These are phyloP conservation scores for Menidia menidia DNA, from an alignment of 2,797 vertebrate species.

Conservation along the genomic window DNA sequence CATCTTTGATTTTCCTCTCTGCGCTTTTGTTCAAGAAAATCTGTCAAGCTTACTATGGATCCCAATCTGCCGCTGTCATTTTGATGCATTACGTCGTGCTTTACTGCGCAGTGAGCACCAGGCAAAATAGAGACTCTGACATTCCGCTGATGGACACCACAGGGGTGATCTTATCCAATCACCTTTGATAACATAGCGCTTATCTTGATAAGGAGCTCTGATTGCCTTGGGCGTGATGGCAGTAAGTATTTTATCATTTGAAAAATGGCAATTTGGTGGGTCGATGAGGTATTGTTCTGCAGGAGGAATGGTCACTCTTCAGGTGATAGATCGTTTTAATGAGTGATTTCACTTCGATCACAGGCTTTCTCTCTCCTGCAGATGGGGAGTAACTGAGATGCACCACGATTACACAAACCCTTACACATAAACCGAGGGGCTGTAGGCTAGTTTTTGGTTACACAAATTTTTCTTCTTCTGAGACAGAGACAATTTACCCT, in stretches of 20 bases:
- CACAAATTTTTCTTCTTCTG: too few relatives aligned
- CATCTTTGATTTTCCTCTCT: slow-evolving; percentile 21
- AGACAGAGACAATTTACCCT: too few relatives aligned
- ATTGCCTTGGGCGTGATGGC: slow-evolving; percentile 12
- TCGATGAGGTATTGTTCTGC: slow-evolving; percentile 49
- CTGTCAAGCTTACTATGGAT: slow-evolving; percentile 20
- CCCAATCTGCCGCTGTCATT: slow-evolving; percentile 41
- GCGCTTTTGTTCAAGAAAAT: slow-evolving; percentile 26
- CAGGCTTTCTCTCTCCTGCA: slow-evolving; percentile 42
- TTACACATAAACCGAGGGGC: neutral
- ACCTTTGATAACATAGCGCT: slow-evolving; percentile 25
- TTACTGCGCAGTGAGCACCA: slow-evolving; percentile 49
- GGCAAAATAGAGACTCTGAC: slow-evolving; percentile 28
- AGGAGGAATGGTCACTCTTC: slow-evolving; percentile 33
- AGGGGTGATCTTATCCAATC: slow-evolving; percentile 17
- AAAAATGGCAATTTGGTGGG: slow-evolving; percentile 12
- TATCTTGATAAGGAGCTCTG: slow-evolving; percentile 41
- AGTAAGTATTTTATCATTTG: slow-evolving; percentile 55
- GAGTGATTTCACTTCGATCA: slow-evolving; percentile 46
- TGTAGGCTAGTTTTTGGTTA: too few relatives aligned
- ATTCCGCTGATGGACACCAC: slow-evolving; percentile 33
- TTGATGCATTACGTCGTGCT: slow-evolving; percentile 53
- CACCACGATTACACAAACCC: slow-evolving; percentile 37
- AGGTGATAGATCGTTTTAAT: slow-evolving; percentile 59
- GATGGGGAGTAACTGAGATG: slow-evolving; percentile 45